These are phyloP conservation scores for Athene cunicularia DNA, from an alignment of 2,113 vertebrate genomes.

Conservation along the genomic window DNA sequence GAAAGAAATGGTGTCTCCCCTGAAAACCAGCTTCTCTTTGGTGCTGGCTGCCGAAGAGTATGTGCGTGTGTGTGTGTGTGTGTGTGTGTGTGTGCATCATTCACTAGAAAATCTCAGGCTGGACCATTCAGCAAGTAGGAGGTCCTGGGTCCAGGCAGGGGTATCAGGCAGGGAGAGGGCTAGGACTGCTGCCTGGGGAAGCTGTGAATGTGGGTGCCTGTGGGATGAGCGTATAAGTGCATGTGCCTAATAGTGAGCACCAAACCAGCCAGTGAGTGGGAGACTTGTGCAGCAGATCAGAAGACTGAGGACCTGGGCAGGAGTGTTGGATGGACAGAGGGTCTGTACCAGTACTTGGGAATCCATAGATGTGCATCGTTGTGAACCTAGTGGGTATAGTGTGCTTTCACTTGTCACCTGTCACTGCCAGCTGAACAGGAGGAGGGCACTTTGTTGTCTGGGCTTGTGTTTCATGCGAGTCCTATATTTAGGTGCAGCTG, in stretches of 20 bases:
- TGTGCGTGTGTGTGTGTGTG: too few species aligned
- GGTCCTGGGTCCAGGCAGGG: not conserved
- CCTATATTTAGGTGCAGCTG: too few species aligned
- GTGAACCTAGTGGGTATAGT: not conserved
- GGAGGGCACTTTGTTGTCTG: not conserved
- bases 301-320: not conserved
- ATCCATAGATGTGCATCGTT: not conserved
- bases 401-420: not conserved
- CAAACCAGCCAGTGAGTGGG: not conserved
- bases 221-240: not conserved
- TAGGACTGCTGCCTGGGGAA: fast-evolving
- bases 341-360: not conserved
- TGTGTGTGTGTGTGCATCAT: too few species aligned
- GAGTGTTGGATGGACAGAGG: not conserved
- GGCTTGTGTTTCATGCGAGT: not conserved
- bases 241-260: not conserved
- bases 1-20: not conserved
- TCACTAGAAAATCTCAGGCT: not conserved
- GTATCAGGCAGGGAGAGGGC: not conserved
- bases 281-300: not conserved
- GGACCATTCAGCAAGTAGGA: not conserved
- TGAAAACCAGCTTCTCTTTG: not conserved
- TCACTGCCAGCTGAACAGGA: not conserved
- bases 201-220: not conserved
- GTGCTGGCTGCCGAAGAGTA: not conserved